A percentile compares a stretch with the other conserved stretches of the same genome.
Conservation (phyloP, 1,140 invertebrate genomes). For the Sarcophaga peregrina region DNA sequence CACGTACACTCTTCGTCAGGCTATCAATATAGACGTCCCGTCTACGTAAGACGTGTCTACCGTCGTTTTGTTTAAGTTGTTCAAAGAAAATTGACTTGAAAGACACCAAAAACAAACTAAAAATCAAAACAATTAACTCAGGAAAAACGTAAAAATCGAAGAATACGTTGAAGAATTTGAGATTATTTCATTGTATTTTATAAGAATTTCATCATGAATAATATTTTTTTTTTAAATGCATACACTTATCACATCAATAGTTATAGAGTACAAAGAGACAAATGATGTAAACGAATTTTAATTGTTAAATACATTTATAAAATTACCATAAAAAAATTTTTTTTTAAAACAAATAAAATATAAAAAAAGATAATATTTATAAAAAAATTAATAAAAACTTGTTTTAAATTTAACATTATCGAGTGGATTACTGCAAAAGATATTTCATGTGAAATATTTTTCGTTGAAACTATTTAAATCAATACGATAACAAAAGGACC, state of each 20-base stretch:
- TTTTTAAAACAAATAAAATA: neutral
- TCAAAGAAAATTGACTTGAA: neutral
- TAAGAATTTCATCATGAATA: neutral
- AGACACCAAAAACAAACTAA: neutral
- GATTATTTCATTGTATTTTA: neutral
- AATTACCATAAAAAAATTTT: neutral
- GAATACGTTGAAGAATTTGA: slow-evolving; percentile 1
- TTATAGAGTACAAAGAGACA: slow-evolving; percentile 27
- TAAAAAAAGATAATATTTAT: neutral
- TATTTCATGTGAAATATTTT: no score
- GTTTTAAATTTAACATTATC: no score
- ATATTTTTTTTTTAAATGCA: neutral
- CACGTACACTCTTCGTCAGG: slow-evolving; percentile 58
- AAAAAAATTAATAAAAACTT: neutral
- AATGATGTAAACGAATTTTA: neutral
- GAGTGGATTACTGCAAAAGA: no score
- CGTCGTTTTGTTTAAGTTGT: slow-evolving; percentile 60
- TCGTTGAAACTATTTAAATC: no score
- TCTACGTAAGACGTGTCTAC: slow-evolving; percentile 63
- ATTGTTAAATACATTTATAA: neutral
- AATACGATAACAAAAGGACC: no score
- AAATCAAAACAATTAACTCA: neutral
- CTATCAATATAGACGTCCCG: slow-evolving; percentile 62
- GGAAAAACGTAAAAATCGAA: neutral
- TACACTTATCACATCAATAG: neutral